Conservation (phyloP, 2,797 vertebrate genomes). For the Rousettus madagascariensis region DNA sequence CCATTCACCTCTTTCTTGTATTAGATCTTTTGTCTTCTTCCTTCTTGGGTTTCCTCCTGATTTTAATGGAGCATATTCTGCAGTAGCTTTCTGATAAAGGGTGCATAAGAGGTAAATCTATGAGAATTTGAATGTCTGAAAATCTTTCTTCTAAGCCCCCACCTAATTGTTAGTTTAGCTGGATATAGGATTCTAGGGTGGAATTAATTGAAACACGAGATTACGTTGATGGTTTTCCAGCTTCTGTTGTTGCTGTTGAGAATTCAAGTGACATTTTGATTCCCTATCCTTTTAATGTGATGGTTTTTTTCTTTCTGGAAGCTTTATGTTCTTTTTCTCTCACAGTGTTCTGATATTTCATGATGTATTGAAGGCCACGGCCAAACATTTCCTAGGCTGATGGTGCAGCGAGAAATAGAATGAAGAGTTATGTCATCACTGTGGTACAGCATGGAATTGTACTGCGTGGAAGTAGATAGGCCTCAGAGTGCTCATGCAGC, state of each 20-base stretch:
- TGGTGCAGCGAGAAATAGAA: background rate
- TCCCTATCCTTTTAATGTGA: background rate
- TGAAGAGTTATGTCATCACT: background rate
- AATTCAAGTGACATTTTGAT: background rate
- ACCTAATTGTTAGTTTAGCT: background rate
- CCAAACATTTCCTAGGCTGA: background rate
- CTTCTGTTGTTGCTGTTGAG: background rate
- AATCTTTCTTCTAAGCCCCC: background rate
- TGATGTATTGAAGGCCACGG: rapidly evolving
- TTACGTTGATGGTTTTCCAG: background rate
- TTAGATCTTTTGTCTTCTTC: background rate
- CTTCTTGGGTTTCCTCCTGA: slow-evolving; percentile 21
- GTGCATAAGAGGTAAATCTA: background rate
- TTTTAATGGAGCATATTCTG: background rate
- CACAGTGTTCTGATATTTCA: background rate
- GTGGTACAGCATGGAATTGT: background rate
- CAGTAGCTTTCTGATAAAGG: slow-evolving; percentile 22
- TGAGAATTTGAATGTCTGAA: background rate
- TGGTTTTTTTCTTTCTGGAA: background rate
- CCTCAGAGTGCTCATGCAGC: rapidly evolving
- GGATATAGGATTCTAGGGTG: background rate
- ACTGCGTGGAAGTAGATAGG: background rate
- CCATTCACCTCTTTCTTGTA: background rate
- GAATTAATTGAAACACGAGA: background rate
- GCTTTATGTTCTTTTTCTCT: background rate